These are phyloP conservation scores for Oceanodroma leucorhoa DNA, from an alignment of 2,797 vertebrate genomes.

Conservation along the genomic window DNA sequence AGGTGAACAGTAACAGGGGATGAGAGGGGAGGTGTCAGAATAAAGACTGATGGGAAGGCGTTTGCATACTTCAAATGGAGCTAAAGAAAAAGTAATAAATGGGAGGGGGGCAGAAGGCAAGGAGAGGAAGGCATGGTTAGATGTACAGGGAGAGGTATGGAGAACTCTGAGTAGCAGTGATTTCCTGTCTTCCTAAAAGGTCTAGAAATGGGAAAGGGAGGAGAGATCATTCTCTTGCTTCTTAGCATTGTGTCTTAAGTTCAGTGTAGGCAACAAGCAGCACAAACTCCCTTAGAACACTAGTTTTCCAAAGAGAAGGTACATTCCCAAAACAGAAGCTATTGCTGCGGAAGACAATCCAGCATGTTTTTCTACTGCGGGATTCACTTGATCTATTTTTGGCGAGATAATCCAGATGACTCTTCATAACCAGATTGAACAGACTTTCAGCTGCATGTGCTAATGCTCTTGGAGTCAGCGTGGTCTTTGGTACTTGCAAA, in stretches of 20 bases:
- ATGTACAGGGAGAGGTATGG: background rate
- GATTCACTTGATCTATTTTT: slow-evolving; percentile 35
- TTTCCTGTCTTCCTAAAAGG: background rate
- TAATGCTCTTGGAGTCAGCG: background rate
- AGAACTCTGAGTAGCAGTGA: background rate
- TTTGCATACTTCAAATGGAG: background rate
- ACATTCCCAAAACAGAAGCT: background rate
- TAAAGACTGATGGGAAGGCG: background rate
- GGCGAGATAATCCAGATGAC: slow-evolving; percentile 36
- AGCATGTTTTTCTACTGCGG: background rate
- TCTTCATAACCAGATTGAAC: slow-evolving; percentile 4
- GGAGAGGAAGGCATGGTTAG: background rate
- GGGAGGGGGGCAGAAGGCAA: background rate
- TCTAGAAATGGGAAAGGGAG: background rate
- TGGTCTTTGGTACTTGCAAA: background rate
- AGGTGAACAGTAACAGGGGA: background rate
- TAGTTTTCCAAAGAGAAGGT: background rate
- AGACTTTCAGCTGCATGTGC: background rate
- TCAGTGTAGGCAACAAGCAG: background rate
- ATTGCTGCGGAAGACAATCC: background rate
- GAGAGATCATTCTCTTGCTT: background rate
- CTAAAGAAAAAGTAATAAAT: background rate
- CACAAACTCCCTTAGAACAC: background rate
- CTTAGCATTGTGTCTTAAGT: background rate
- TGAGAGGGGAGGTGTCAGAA: background rate